These are phyloP conservation scores for Venustaconcha ellipsiformis DNA, from an alignment of 1,140 invertebrate species.

Conservation along the genomic window DNA sequence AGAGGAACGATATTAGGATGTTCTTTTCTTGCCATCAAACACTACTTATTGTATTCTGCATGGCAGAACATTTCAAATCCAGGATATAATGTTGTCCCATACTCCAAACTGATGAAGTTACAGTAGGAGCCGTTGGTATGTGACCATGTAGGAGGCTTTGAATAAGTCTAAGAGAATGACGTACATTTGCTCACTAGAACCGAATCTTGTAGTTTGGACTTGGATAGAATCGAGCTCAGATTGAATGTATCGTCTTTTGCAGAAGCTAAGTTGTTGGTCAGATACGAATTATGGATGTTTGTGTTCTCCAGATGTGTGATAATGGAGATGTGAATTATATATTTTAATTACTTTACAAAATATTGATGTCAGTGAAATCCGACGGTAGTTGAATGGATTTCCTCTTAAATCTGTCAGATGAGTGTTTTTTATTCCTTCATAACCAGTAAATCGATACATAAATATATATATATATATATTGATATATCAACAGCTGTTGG, in stretches of 20 bases:
- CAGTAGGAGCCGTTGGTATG: not conserved
- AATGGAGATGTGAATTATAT: conserved; percentile 21
- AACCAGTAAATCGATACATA: too few species aligned
- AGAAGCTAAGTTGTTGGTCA: conserved; percentile 24
- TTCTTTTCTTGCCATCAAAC: not conserved
- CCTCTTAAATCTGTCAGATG: conserved; percentile 9
- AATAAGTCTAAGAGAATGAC: too few species aligned
- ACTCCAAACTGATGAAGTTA: conserved; percentile 2
- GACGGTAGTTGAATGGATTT: conserved; percentile 20
- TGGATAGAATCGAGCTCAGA: conserved; percentile 16
- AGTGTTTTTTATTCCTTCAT: too few species aligned
- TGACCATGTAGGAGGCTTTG: not conserved
- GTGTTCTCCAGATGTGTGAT: conserved; percentile 23
- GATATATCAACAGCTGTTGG: too few species aligned
- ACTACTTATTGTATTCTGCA: not conserved
- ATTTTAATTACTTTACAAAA: conserved; percentile 28
- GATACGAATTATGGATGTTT: conserved; percentile 5
- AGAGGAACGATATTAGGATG: not conserved
- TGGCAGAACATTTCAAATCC: conserved; percentile 8
- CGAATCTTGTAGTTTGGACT: not conserved
- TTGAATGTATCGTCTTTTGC: conserved; percentile 20
- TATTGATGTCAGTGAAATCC: conserved; percentile 31
- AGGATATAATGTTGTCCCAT: not conserved
- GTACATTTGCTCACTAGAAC: not conserved
- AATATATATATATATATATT: too few species aligned